phyloP scores from a whole-genome alignment of 2,797 vertebrate genomes.

The Cottoperca gobio region DNA sequence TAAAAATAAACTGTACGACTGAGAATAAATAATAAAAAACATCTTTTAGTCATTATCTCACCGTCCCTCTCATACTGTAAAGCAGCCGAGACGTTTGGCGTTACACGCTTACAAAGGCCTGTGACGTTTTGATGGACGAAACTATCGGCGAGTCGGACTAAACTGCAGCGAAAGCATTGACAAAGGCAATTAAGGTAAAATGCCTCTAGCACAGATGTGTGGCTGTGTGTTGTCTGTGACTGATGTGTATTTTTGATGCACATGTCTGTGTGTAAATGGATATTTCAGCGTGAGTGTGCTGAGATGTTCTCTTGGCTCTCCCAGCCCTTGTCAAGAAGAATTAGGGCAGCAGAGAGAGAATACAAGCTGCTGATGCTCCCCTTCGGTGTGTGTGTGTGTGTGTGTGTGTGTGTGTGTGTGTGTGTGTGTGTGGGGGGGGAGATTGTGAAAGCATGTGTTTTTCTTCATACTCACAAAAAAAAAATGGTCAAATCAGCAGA shows the following conservation, averaged over 20 bases:
- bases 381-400: constrained; percentile 40
- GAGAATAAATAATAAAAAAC: background rate
- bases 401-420: constrained; percentile 9
- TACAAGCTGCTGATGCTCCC: constrained; percentile 74
- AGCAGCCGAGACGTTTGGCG: constrained; percentile 4
- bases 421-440: background rate
- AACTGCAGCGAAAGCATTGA: constrained; percentile 61
- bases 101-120: background rate
- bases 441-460: constrained; percentile 37
- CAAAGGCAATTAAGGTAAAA: constrained; percentile 73
- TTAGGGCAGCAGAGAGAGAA: constrained; percentile 82
- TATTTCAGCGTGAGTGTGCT: constrained; percentile 29
- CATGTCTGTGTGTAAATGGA: constrained; percentile 40
- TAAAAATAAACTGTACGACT: background rate
- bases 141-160: constrained; percentile 28
- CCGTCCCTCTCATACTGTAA: background rate
- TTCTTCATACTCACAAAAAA: constrained; percentile 21
- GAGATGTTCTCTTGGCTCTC: constrained; percentile 80
- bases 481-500: constrained; percentile 6
- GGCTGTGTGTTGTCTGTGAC: constrained; percentile 41
- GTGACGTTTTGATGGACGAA: constrained; percentile 38
- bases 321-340: constrained; percentile 85
- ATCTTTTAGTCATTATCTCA: background rate
- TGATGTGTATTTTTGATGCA: constrained; percentile 51
- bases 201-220: constrained; percentile 56